Evolutionary conservation across 2,888 invertebrate genomes (phyloP), one percentile per base, ranked within the genome.

Genomic region (Panzeria rudis): DNA sequence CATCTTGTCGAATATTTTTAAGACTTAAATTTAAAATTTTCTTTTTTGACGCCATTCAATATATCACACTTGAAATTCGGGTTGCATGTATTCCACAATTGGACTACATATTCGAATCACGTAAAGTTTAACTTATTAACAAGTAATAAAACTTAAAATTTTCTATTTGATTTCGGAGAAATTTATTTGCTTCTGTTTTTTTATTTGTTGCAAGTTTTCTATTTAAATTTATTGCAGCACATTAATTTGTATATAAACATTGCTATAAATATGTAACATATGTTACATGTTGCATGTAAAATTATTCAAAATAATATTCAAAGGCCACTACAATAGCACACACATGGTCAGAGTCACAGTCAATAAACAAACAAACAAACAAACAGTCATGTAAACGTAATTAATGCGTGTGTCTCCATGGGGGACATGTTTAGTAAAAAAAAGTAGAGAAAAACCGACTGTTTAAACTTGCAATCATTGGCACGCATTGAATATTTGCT

Each of bases 401-500:
- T 80, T 59, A 80, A 73, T 80, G 80, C 80, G 80, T 80, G 66
- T 73, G 66, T 66, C 47, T 50, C 62, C 25, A 56, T 15, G 62
- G 35, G 62, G 44, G 47, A 64, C 66, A 32, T 47, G 59, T 61
- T n/a, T 35, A 44, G 25, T 52, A 54, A 8, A 54, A 52, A 15
- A 35, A 77, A 61, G 35, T 13, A n/a, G 5, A 66, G n/a, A 66
- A 13, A 68, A 23, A 52, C n/a, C 38, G 25, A 29, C 41, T 9
- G 15, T 6, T 11, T 52, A 59, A 81, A 68, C 66, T 20, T 72
- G 47, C 81, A 81, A 77, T 72, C 81, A 77, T 84, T 84, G 72
- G 72, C 84, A 84, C 81, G 84, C 84, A 81, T 76, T 72, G 11
- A 56, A 23, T 62, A 61, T 76, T 76, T 73, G 23, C 52, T 73